Evolutionary conservation across 2,797 vertebrate species (phyloP), one percentile per base, ranked within the genome.

Genomic region (Fratercula arctica): DNA sequence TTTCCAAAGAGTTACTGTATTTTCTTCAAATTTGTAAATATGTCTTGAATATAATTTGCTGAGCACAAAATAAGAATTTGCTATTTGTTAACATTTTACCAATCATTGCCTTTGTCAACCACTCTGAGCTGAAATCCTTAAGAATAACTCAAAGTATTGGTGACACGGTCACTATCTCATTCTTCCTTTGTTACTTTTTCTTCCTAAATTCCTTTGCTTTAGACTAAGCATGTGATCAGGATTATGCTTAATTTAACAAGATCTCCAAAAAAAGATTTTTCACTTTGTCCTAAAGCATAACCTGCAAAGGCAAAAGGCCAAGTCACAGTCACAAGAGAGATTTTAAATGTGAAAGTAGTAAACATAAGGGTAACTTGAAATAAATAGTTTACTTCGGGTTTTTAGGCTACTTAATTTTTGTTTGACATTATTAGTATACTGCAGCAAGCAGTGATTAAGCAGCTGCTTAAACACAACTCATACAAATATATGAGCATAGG

Each of bases 311-410:
- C 89, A 90, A 78, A 87, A 92, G 90, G 61, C 78, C 89, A 95
- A 84, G 43, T 29, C 75, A 45, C n/a, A 60, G 68, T 60, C 87
- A 92, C 69, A 56, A n/a, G 28, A 81, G 39, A 90, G 61, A 72
- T 89, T 95, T 90, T 41, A 88, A 93, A 91, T 39, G 57, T 70
- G 59, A 37, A 70, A 43, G 35, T 81, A 96, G 82, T 91, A 93
- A 96, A 94, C 79, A 66, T 35, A 87, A 89, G 70, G 54, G 31
- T 84, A 93, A 83, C 60, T 83, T 63, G 64, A 91, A 92, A 89
- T 87, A 93, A 93, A 95, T n/a, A 68, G 73, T 91, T 95, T 95
- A 93, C 66, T 95, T 92, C 12, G 54, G 59, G 73, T 77, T 21
- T 4, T 86, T 90, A 84, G 63, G 85, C 89, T 70, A 92, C 86